A percentile compares a stretch with the other conserved stretches of the same genome.
phyloP scores from a whole-genome alignment of 2,888 invertebrate species.

The Protophormia terraenovae region DNA sequence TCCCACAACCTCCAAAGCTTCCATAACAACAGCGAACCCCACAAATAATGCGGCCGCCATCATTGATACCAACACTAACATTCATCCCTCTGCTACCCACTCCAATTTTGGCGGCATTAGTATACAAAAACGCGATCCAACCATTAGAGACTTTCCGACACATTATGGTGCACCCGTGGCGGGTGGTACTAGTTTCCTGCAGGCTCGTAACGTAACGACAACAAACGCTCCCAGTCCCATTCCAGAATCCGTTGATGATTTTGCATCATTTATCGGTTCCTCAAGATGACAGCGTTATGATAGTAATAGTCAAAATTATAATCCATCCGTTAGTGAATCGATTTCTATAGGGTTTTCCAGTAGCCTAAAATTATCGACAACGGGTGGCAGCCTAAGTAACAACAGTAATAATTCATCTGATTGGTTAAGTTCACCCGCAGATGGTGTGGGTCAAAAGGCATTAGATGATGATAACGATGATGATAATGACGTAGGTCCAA shows the following conservation, averaged over 20 bases:
- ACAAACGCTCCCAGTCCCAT: slow-evolving; percentile 72
- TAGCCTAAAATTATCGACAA: slow-evolving; percentile 75
- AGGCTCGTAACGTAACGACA: slow-evolving; percentile 72
- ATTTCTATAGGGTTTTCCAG: slow-evolving; percentile 77
- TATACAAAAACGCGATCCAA: slow-evolving; percentile 70
- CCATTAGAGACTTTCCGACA: slow-evolving; percentile 72
- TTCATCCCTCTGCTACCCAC: slow-evolving; percentile 49
- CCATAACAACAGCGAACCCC: slow-evolving; percentile 74
- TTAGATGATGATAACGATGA: slow-evolving; percentile 16
- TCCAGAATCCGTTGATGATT: slow-evolving; percentile 77
- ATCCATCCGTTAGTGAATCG: slow-evolving; percentile 75
- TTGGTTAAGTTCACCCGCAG: slow-evolving; percentile 71
- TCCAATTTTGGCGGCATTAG: slow-evolving; percentile 71
- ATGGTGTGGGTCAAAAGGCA: slow-evolving; percentile 33
- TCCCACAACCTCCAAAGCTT: slow-evolving; percentile 67
- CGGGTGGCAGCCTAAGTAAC: slow-evolving; percentile 65
- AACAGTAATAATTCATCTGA: slow-evolving; percentile 74
- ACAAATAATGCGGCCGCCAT: slow-evolving; percentile 41
- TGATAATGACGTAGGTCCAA: slow-evolving; percentile 32
- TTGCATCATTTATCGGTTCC: slow-evolving; percentile 74
- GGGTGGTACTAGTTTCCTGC: slow-evolving; percentile 73
- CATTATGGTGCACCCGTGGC: slow-evolving; percentile 72
- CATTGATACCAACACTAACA: slow-evolving; percentile 43
- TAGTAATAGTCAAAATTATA: slow-evolving; percentile 74
- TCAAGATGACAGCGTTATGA: slow-evolving; percentile 77